Percentiles rank a stretch among this genome's conserved stretches.
Evolutionary conservation across 1,140 invertebrate genomes (phyloP).

Genomic region (Caenorhabditis inopinata): DNA sequence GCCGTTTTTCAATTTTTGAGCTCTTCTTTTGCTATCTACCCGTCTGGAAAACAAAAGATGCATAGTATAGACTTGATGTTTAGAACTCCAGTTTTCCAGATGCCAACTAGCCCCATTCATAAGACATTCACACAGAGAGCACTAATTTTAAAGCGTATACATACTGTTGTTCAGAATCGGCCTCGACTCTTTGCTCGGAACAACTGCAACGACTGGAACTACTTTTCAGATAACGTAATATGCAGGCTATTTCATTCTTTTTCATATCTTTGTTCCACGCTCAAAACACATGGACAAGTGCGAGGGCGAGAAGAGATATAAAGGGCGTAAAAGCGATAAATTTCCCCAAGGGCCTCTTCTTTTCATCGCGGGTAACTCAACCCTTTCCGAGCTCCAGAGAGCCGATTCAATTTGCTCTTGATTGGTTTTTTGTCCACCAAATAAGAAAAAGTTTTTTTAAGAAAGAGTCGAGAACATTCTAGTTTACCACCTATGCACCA

Average conservation of each 20-base stretch:
- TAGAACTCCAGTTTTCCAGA: too few species aligned
- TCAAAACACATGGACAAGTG: conserved; percentile 16
- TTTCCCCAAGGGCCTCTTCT: conserved; percentile 27
- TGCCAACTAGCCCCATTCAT: neutral
- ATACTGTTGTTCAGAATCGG: too few species aligned
- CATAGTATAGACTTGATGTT: too few species aligned
- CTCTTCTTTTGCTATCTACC: too few species aligned
- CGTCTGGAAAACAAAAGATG: too few species aligned
- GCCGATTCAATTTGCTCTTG: conserved; percentile 26
- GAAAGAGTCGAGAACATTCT: neutral
- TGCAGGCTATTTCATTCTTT: too few species aligned
- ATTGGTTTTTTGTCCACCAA: conserved; percentile 31
- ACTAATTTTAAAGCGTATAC: too few species aligned
- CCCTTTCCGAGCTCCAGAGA: neutral
- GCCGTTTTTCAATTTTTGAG: neutral
- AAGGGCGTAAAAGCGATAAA: conserved; percentile 7
- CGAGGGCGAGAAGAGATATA: conserved; percentile 24
- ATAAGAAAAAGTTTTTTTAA: conserved; percentile 11
- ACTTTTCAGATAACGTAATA: too few species aligned
- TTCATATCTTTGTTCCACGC: neutral
- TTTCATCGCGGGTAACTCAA: conserved; percentile 2
- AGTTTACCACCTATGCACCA: neutral
- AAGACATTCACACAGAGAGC: too few species aligned
- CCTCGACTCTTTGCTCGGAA: too few species aligned
- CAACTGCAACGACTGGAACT: too few species aligned